phyloP scores from a whole-genome alignment of 2,797 vertebrate species.

The Clamator glandarius region DNA sequence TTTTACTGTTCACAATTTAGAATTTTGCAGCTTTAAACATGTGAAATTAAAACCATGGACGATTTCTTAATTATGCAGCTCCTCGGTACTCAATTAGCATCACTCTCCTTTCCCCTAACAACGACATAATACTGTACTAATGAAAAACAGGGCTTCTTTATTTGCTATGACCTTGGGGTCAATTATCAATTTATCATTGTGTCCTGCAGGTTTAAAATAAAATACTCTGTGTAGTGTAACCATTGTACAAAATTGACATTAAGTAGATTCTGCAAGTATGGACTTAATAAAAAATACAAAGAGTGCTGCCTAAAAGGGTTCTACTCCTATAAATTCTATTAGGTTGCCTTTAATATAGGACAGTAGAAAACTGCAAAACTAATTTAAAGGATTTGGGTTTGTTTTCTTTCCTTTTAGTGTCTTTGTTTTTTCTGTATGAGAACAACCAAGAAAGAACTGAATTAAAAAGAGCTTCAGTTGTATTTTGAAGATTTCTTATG shows the following conservation, averaged over 20 bases:
- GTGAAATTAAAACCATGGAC: slow-evolving; percentile 63
- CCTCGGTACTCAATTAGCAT: slow-evolving; percentile 67
- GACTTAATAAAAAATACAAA: slow-evolving; percentile 86
- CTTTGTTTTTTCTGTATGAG: slow-evolving; percentile 54
- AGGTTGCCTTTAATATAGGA: slow-evolving; percentile 78
- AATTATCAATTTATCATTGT: slow-evolving; percentile 88
- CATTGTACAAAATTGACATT: slow-evolving; percentile 81
- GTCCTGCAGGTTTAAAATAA: slow-evolving; percentile 84
- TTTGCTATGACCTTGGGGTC: slow-evolving; percentile 86
- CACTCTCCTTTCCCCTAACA: slow-evolving; percentile 62
- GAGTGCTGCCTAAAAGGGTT: slow-evolving; percentile 79
- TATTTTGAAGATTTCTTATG: slow-evolving; percentile 18
- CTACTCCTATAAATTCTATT: slow-evolving; percentile 83
- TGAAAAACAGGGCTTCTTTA: slow-evolving; percentile 87
- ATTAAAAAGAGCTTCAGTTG: neutral
- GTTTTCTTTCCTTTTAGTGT: slow-evolving; percentile 30
- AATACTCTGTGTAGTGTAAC: slow-evolving; percentile 80
- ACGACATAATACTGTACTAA: slow-evolving; percentile 81
- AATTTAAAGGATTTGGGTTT: slow-evolving; percentile 51
- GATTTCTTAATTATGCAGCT: slow-evolving; percentile 73
- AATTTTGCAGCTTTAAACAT: slow-evolving; percentile 52
- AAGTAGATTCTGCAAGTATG: slow-evolving; percentile 84
- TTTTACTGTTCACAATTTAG: slow-evolving; percentile 52
- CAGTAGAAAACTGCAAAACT: slow-evolving; percentile 75
- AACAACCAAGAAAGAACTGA: slow-evolving; percentile 1